Percentiles rank a stretch among this genome's conserved stretches.
These are phyloP conservation scores for Okamejei kenojei DNA, from an alignment of 2,797 vertebrate genomes.

Conservation along the genomic window DNA sequence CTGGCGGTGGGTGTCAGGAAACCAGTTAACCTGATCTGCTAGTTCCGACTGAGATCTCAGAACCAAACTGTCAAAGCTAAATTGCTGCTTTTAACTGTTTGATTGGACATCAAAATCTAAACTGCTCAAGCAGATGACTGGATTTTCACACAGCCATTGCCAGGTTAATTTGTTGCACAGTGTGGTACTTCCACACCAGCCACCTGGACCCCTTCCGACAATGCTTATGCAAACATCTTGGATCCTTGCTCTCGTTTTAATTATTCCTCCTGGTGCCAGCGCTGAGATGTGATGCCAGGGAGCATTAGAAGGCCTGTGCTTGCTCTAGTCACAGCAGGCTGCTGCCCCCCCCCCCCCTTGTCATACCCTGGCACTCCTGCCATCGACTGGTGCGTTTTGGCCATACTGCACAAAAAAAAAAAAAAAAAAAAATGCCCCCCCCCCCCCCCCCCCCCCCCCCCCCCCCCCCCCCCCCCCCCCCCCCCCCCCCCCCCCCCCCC, in stretches of 20 bases:
- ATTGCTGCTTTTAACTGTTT: conserved; percentile 33
- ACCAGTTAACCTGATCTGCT: conserved; percentile 8
- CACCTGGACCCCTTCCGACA: conserved; percentile 32
- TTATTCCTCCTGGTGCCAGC: conserved; percentile 30
- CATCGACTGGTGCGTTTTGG: not conserved
- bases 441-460: not conserved
- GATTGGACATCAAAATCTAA: conserved; percentile 35
- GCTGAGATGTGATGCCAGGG: not conserved
- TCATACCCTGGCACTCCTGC: not conserved
- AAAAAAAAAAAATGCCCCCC: not conserved
- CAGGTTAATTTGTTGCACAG: conserved; percentile 35
- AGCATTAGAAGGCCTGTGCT: conserved; percentile 14
- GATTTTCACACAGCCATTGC: conserved; percentile 34
- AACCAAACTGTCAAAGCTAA: conserved; percentile 27
- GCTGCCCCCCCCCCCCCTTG: not conserved
- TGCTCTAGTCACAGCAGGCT: conserved; percentile 19
- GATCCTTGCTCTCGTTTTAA: conserved; percentile 33
- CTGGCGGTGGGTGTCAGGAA: conserved; percentile 6
- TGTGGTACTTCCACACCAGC: conserved; percentile 33
- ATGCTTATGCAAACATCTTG: conserved; percentile 32
- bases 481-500: not conserved
- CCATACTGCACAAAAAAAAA: not conserved
- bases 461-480: not conserved
- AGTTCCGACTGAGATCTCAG: not conserved
- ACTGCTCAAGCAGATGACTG: conserved; percentile 31